phyloP scores from a whole-genome alignment of 1,140 invertebrate species.

The Ceratosolen solmsi region DNA sequence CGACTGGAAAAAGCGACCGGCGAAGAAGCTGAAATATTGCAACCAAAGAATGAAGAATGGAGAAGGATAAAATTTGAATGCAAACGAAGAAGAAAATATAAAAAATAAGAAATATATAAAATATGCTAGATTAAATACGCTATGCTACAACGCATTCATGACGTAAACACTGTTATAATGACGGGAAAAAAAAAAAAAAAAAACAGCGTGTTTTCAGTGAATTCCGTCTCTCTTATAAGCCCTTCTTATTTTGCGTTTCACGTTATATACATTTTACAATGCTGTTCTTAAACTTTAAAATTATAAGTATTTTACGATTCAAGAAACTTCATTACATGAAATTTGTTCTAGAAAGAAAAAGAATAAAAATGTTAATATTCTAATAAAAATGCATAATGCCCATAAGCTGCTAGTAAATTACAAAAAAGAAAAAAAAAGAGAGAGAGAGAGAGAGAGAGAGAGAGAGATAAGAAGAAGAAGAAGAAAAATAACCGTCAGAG shows the following conservation, averaged over 20 bases:
- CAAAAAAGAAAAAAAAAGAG: too few relatives aligned
- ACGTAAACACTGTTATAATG: conserved; percentile 25
- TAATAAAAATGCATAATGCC: conserved; percentile 12
- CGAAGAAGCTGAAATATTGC: conserved; percentile 50
- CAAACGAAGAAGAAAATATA: conserved; percentile 27
- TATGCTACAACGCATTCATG: conserved; percentile 19
- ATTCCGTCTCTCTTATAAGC: not conserved
- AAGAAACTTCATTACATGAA: not conserved
- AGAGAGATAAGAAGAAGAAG: not conserved
- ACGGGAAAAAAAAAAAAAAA: not conserved
- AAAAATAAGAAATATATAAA: conserved; percentile 8
- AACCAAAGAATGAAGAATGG: conserved; percentile 46
- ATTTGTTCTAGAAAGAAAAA: not conserved
- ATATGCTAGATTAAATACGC: conserved; percentile 6
- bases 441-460: too few relatives aligned
- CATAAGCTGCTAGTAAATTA: too few relatives aligned
- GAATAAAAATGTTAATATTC: conserved; percentile 5
- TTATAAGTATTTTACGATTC: not conserved
- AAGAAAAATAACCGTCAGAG: conserved; percentile 14
- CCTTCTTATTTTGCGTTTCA: not conserved
- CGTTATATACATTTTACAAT: too few relatives aligned
- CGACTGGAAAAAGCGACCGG: conserved; percentile 24
- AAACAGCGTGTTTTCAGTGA: conserved; percentile 19
- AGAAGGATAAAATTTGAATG: conserved; percentile 34
- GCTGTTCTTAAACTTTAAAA: not conserved